Percentiles rank a stretch among this genome's conserved stretches.
Conservation (phyloP, 2,888 invertebrate species). For the Fissipunctia ypsillon region DNA sequence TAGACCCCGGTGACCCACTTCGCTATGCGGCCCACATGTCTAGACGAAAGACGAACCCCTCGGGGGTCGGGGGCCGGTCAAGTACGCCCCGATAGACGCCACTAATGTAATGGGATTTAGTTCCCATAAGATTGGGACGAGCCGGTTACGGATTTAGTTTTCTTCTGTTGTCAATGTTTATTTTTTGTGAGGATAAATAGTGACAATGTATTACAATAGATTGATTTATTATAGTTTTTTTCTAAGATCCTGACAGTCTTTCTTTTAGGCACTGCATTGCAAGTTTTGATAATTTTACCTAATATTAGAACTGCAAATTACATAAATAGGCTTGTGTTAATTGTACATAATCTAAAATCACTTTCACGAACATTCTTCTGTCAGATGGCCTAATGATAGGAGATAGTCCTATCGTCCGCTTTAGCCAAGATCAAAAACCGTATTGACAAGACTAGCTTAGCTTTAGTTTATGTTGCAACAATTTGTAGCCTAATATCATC, state of each 20-base stretch:
- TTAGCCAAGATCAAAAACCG: background rate
- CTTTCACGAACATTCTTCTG: too few relatives aligned
- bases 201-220: background rate
- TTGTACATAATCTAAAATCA: background rate
- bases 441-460: background rate
- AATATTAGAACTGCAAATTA: background rate
- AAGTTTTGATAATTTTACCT: background rate
- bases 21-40: slow-evolving; percentile 42
- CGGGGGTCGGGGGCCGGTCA: slow-evolving; percentile 45
- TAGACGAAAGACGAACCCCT: slow-evolving; percentile 47
- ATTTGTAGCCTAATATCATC: background rate
- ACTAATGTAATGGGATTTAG: slow-evolving; percentile 38
- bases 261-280: background rate
- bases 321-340: background rate
- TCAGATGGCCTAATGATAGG: background rate
- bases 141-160: slow-evolving; percentile 2
- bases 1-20: slow-evolving; percentile 49
- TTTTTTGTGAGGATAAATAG: background rate
- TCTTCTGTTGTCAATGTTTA: background rate
- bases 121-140: slow-evolving; percentile 18
- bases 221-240: background rate
- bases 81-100: slow-evolving; percentile 32
- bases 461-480: background rate
- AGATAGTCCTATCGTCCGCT: background rate
- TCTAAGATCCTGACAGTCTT: background rate